These are phyloP conservation scores for Lytechinus pictus DNA, from an alignment of 35 echinoderm and acorn worm species.

Conservation along the genomic window DNA sequence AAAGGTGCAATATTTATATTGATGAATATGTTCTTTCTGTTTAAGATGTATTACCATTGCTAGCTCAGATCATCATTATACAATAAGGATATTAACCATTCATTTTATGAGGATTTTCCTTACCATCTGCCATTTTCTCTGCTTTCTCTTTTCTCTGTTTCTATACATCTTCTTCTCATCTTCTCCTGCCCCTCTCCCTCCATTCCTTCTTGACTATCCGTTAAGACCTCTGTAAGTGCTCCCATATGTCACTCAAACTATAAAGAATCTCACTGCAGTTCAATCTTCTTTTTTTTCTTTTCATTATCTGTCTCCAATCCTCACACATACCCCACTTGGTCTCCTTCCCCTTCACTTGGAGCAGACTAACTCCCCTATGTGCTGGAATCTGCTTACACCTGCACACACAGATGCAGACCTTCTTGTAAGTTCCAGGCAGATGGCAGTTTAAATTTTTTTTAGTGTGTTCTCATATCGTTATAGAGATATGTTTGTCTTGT, in stretches of 20 bases:
- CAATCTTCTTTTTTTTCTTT: neutral
- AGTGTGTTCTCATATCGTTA: slow-evolving; percentile 1
- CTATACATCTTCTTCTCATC: neutral
- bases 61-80: neutral
- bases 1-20: neutral
- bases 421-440: slow-evolving; percentile 42
- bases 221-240: neutral
- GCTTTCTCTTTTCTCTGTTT: neutral
- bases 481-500: neutral
- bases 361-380: slow-evolving; percentile 46
- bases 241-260: neutral
- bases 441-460: neutral
- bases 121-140: neutral
- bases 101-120: neutral
- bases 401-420: slow-evolving; percentile 45
- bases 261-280: neutral
- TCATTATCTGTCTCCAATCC: neutral
- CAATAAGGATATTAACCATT: neutral
- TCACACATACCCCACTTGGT: slow-evolving; percentile 25
- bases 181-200: neutral
- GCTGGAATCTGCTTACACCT: slow-evolving; percentile 44
- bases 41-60: neutral
- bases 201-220: neutral
- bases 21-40: neutral
- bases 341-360: slow-evolving; percentile 28